Conservation (phyloP, 2,797 vertebrate genomes). For the Ceryle rudis region DNA sequence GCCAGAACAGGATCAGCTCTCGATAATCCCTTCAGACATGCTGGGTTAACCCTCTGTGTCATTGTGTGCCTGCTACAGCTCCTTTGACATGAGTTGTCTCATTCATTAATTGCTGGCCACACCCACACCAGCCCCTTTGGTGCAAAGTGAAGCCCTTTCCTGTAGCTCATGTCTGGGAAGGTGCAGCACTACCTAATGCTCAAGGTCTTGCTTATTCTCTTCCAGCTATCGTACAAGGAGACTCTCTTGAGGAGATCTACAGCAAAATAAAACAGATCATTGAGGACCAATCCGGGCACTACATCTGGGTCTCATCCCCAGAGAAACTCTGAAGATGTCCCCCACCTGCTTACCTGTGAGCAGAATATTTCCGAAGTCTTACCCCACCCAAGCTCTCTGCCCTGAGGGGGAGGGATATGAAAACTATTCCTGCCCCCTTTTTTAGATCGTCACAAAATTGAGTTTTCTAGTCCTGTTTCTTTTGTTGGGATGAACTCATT, state of each 20-base stretch:
- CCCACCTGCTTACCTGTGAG: constrained; percentile 78
- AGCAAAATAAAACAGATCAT: constrained; percentile 99
- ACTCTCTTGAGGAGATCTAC: constrained; percentile 99
- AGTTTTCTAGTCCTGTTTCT: constrained; percentile 99
- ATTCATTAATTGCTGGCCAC: rapidly evolving
- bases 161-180: rapidly evolving
- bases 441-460: constrained; percentile 96
- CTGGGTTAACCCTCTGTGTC: constrained; percentile 25
- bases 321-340: constrained; percentile 96
- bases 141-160: neutral
- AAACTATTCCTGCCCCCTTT: constrained; percentile 88
- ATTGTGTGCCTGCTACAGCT: rapidly evolving
- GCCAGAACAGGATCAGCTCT: neutral
- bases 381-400: constrained; percentile 74
- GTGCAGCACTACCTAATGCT: neutral
- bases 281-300: constrained; percentile 98
- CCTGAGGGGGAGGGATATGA: constrained; percentile 66
- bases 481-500: constrained; percentile 94
- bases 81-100: rapidly evolving
- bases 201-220: constrained; percentile 61
- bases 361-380: constrained; percentile 70
- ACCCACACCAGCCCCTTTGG: rapidly evolving
- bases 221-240: constrained; percentile 98
- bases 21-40: neutral
- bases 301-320: constrained; percentile 98